A percentile compares a stretch with the other conserved stretches of the same genome.
These are phyloP conservation scores for Chelonia mydas DNA, from an alignment of 2,797 vertebrate species.

Conservation along the genomic window DNA sequence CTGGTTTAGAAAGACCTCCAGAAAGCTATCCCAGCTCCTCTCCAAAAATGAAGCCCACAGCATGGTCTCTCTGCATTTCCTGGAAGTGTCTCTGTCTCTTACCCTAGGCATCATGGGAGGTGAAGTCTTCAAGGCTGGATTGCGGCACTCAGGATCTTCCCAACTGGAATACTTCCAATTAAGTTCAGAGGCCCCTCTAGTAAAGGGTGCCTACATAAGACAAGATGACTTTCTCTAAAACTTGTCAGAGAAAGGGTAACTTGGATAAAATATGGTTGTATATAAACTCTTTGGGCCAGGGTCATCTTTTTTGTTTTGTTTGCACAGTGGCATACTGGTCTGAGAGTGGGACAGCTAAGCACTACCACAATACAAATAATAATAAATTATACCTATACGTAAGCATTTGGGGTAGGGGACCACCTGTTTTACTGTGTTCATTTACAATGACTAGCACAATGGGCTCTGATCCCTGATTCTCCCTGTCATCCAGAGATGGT, in stretches of 20 bases:
- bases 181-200: not conserved
- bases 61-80: not conserved
- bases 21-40: not conserved
- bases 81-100: not conserved
- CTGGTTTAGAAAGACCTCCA: not conserved
- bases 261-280: not conserved
- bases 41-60: not conserved
- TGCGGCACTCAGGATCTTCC: not conserved
- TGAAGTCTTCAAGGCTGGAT: not conserved
- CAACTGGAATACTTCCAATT: not conserved
- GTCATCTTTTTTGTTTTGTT: not conserved
- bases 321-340: not conserved
- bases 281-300: not conserved
- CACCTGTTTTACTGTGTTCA: not conserved
- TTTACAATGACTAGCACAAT: rapidly evolving
- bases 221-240: not conserved
- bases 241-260: rapidly evolving
- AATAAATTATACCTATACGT: not conserved
- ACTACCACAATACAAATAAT: not conserved
- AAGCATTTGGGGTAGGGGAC: not conserved
- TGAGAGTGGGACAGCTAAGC: not conserved
- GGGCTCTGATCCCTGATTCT: not conserved
- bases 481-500: rapidly evolving
- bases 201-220: not conserved
- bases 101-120: not conserved